A percentile compares a stretch with the other conserved stretches of the same genome.
phyloP scores from a whole-genome alignment of 2,113 vertebrate species.

The Oceanites oceanicus region DNA sequence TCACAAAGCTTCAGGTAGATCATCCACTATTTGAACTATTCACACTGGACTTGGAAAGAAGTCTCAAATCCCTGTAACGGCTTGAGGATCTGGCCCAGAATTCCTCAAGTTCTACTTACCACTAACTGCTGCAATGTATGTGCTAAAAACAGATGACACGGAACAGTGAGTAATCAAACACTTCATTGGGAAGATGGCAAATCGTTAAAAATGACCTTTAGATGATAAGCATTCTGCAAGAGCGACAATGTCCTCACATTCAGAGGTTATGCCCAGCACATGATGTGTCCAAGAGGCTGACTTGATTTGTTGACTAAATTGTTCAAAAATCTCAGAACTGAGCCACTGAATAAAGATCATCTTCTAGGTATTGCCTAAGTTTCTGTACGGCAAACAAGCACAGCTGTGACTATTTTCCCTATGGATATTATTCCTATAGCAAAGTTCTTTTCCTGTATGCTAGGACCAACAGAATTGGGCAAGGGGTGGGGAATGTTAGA shows the following conservation, averaged over 20 bases:
- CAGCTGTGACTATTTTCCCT: not conserved
- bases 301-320: not conserved
- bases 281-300: not conserved
- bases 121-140: not conserved
- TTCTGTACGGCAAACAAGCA: not conserved
- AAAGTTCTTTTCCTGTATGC: not conserved
- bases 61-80: not conserved
- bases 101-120: not conserved
- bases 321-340: not conserved
- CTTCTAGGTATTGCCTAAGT: not conserved
- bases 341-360: not conserved
- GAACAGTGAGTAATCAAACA: slow-evolving; percentile 3
- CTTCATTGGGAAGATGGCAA: not conserved
- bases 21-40: not conserved
- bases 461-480: not conserved
- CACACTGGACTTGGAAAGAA: not conserved
- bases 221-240: not conserved
- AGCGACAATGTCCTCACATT: not conserved
- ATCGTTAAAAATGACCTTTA: not conserved
- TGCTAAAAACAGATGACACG: not conserved
- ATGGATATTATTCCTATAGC: not conserved
- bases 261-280: not conserved
- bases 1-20: not conserved
- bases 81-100: not conserved
- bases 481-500: not conserved